Evolutionary conservation across 2,888 invertebrate species (phyloP).

Genomic region (Cetonia aurata): DNA sequence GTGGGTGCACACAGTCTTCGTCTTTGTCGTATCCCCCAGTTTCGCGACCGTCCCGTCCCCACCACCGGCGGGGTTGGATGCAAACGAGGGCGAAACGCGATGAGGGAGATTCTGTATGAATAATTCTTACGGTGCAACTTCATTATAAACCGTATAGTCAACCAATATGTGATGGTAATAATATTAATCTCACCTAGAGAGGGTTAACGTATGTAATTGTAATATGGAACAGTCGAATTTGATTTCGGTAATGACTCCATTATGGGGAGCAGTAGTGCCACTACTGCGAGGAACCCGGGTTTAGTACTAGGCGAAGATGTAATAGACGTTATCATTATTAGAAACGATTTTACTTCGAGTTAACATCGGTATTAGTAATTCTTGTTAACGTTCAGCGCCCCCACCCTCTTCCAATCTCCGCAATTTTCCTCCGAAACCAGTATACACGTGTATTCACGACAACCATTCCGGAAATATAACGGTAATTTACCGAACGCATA

Average conservation of each 20-base stretch:
- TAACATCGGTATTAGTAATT: constrained; percentile 41
- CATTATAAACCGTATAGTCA: constrained; percentile 37
- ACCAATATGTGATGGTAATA: constrained; percentile 44
- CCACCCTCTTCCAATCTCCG: too few relatives aligned
- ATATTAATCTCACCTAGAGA: constrained; percentile 34
- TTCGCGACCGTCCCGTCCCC: constrained; percentile 8
- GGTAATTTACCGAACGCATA: too few relatives aligned
- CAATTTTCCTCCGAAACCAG: too few relatives aligned
- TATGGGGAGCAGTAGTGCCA: constrained; percentile 41
- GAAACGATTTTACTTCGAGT: constrained; percentile 35
- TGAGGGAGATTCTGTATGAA: neutral
- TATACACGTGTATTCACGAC: too few relatives aligned
- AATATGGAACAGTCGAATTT: constrained; percentile 48
- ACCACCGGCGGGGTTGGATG: neutral
- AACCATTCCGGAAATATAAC: too few relatives aligned
- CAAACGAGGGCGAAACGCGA: too few relatives aligned
- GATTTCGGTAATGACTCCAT: constrained; percentile 52
- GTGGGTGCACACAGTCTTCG: constrained; percentile 17
- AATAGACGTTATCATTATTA: constrained; percentile 46
- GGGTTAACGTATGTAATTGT: constrained; percentile 42
- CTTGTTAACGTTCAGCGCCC: constrained; percentile 22
- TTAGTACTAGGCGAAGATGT: constrained; percentile 26
- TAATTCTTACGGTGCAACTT: constrained; percentile 41
- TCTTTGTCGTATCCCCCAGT: constrained; percentile 17
- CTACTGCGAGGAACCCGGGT: constrained; percentile 9